phyloP scores from a whole-genome alignment of 1,140 invertebrate species.

The Camponotus vicinus region DNA sequence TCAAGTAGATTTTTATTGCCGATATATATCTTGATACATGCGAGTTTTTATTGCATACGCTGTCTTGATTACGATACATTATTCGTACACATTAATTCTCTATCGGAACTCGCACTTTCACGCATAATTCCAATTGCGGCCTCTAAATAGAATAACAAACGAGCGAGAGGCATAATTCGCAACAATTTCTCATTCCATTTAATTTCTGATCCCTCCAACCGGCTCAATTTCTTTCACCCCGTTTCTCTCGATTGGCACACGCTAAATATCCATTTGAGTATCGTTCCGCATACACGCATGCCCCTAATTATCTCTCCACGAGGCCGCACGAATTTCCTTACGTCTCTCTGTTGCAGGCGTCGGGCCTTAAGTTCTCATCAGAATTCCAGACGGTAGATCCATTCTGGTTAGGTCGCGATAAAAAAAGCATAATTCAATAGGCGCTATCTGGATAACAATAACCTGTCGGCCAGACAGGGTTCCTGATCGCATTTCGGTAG shows the following conservation, averaged over 20 bases:
- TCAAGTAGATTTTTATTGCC: background rate
- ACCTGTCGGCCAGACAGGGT: slow-evolving; percentile 22
- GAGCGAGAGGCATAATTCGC: slow-evolving; percentile 62
- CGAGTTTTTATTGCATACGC: background rate
- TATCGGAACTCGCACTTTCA: slow-evolving; percentile 45
- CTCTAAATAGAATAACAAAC: slow-evolving; percentile 46
- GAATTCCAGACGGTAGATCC: slow-evolving; percentile 24
- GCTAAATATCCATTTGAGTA: slow-evolving; percentile 66
- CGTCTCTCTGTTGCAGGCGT: slow-evolving; percentile 41
- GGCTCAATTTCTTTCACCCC: background rate
- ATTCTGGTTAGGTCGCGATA: background rate
- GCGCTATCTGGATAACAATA: slow-evolving; percentile 62
- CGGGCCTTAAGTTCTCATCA: slow-evolving; percentile 26
- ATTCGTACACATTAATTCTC: slow-evolving; percentile 21
- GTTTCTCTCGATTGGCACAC: slow-evolving; percentile 30
- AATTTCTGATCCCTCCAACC: slow-evolving; percentile 21
- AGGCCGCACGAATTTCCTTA: slow-evolving; percentile 40
- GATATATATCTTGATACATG: slow-evolving; percentile 6
- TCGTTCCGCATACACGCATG: slow-evolving; percentile 54
- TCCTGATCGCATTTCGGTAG: slow-evolving; percentile 66
- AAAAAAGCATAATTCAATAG: slow-evolving; percentile 67
- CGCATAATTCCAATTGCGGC: slow-evolving; percentile 23
- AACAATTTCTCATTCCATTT: slow-evolving; percentile 59
- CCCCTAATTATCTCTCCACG: slow-evolving; percentile 64
- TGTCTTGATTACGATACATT: slow-evolving; percentile 7